Conservation (phyloP, 2,797 vertebrate genomes). For the Bucorvus abyssinicus region DNA sequence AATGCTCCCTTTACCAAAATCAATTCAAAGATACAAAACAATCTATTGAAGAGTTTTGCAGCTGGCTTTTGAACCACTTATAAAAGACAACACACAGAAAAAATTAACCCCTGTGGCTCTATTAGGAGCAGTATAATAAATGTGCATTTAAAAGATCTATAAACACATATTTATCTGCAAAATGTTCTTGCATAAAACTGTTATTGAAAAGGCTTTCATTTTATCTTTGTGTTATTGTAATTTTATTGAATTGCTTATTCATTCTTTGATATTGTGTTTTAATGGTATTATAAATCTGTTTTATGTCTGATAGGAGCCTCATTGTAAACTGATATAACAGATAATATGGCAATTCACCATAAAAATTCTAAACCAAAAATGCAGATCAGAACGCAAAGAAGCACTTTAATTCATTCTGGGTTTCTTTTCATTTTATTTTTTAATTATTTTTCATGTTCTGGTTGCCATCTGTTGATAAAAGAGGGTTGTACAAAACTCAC, state of each 20-base stretch:
- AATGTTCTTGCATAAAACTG: conserved; percentile 86
- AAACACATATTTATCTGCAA: conserved; percentile 87
- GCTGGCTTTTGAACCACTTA: conserved; percentile 81
- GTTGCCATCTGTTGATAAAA: conserved; percentile 84
- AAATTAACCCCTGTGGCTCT: conserved; percentile 84
- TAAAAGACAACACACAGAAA: conserved; percentile 79
- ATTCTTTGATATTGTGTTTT: conserved; percentile 88
- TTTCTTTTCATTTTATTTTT: conserved; percentile 85
- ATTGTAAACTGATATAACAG: conserved; percentile 86
- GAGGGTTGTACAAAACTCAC: conserved; percentile 76
- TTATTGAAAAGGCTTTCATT: conserved; percentile 86
- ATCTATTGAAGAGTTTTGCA: conserved; percentile 81
- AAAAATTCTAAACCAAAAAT: conserved; percentile 84
- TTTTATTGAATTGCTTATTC: conserved; percentile 89
- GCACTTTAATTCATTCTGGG: conserved; percentile 83
- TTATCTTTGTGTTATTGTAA: conserved; percentile 87
- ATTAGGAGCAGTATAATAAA: conserved; percentile 84
- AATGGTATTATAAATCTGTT: conserved; percentile 88
- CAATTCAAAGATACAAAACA: conserved; percentile 78
- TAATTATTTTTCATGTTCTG: conserved; percentile 82
- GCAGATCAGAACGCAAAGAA: conserved; percentile 82
- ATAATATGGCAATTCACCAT: conserved; percentile 87
- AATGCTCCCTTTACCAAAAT: conserved; percentile 76
- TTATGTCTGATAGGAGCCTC: conserved; percentile 87
- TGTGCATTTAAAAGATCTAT: conserved; percentile 87